Conservation (phyloP, 1,140 invertebrate genomes). For the Conus betulinus region DNA sequence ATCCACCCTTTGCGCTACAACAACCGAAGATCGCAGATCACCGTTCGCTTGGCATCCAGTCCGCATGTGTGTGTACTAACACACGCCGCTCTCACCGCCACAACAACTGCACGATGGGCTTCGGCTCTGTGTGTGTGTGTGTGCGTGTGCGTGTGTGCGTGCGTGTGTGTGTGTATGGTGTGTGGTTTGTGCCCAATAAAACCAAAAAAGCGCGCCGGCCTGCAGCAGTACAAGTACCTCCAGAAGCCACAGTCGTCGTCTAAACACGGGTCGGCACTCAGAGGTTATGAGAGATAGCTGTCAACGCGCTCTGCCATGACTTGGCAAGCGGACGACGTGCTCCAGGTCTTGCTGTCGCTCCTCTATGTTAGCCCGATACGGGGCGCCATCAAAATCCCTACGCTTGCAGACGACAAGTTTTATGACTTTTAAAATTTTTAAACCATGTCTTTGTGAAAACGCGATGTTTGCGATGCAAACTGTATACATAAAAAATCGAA, state of each 20-base stretch:
- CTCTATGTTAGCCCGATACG: background rate
- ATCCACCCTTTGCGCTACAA: slow-evolving; percentile 24
- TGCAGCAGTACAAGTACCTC: background rate
- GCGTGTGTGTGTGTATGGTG: background rate
- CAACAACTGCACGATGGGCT: background rate
- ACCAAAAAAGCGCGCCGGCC: background rate
- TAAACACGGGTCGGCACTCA: background rate
- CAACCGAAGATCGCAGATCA: background rate
- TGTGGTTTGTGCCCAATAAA: too few species aligned
- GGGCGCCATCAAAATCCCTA: slow-evolving; percentile 19
- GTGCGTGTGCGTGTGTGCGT: background rate
- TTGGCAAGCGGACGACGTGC: background rate
- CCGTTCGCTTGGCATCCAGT: background rate
- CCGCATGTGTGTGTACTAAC: slow-evolving; percentile 14
- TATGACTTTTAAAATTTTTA: background rate
- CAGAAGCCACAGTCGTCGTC: background rate
- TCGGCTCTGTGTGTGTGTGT: background rate
- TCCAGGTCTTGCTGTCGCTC: slow-evolving; percentile 20
- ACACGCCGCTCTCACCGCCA: background rate
- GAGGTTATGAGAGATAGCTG: background rate
- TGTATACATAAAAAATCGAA: too few species aligned
- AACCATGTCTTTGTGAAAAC: background rate
- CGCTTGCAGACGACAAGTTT: slow-evolving; percentile 33
- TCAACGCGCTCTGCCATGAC: background rate
- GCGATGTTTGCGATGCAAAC: background rate